A percentile compares a stretch with the other conserved stretches of the same genome.
Evolutionary conservation across 2,797 vertebrate species (phyloP).

Genomic region (Philypnodon macrostomus): DNA sequence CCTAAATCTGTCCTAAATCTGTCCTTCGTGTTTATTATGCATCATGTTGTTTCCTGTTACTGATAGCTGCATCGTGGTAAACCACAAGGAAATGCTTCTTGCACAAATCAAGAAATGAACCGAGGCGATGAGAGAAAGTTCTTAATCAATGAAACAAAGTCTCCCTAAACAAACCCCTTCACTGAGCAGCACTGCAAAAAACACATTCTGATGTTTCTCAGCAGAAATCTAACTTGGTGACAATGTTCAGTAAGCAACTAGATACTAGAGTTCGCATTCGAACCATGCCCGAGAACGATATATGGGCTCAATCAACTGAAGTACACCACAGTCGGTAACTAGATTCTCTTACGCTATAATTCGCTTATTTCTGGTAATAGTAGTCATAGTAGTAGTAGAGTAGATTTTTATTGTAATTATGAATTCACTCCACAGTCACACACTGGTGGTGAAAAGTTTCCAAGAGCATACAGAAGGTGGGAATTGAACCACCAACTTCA

Average conservation of each 20-base stretch:
- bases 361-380: too few species aligned
- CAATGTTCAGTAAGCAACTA: conserved; percentile 24
- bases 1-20: conserved; percentile 15
- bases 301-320: too few species aligned
- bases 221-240: conserved; percentile 49
- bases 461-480: too few species aligned
- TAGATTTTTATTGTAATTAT: too few species aligned
- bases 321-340: too few species aligned
- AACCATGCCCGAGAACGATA: too few species aligned
- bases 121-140: conserved; percentile 47
- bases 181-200: conserved; percentile 34
- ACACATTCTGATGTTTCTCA: conserved; percentile 60
- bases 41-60: conserved; percentile 46
- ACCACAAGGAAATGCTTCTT: conserved; percentile 10
- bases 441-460: too few species aligned
- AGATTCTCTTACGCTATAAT: too few species aligned
- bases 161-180: conserved; percentile 49
- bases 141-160: conserved; percentile 52
- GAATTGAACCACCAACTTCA: too few species aligned
- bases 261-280: conserved; percentile 18
- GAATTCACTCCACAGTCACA: too few species aligned
- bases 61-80: conserved; percentile 28
- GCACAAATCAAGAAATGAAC: conserved; percentile 30
- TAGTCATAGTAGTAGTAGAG: too few species aligned
- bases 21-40: conserved; percentile 30